These are phyloP conservation scores for Actinia equina DNA, from an alignment of 64 coral and sea anemone species.

Conservation along the genomic window DNA sequence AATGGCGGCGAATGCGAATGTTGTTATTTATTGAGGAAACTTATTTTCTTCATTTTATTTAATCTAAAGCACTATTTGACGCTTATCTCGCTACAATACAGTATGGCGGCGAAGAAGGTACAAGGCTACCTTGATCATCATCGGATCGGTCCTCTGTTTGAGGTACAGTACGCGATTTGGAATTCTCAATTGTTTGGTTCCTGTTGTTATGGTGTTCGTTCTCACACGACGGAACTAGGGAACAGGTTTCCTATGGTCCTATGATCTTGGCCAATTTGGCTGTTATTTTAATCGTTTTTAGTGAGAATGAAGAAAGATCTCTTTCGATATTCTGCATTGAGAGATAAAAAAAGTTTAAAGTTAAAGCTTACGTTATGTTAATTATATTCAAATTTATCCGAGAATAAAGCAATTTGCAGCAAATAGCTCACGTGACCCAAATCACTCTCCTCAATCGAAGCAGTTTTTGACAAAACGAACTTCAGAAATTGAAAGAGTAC, in stretches of 20 bases:
- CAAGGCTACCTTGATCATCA: constrained; percentile 14
- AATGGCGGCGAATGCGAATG: constrained; percentile 38
- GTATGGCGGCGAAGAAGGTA: constrained; percentile 23
- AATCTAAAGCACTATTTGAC: background rate
- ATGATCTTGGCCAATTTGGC: too few species aligned
- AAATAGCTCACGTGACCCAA: too few species aligned
- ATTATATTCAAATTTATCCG: too few species aligned
- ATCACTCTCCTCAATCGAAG: too few species aligned
- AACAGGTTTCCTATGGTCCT: background rate
- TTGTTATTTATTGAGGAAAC: background rate
- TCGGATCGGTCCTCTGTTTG: constrained; percentile 15
- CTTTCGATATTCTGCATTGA: too few species aligned
- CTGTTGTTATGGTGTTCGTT: background rate
- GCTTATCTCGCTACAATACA: background rate
- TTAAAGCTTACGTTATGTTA: too few species aligned
- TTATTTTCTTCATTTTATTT: background rate
- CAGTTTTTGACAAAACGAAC: too few species aligned
- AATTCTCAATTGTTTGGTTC: background rate
- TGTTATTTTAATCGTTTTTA: too few species aligned
- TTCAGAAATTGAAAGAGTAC: too few species aligned
- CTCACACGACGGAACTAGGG: background rate
- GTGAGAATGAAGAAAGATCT: too few species aligned
- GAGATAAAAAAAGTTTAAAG: too few species aligned
- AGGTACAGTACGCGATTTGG: background rate
- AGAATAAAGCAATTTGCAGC: too few species aligned